These are phyloP conservation scores for Crypturellus undulatus DNA, from an alignment of 2,113 vertebrate species.

Conservation along the genomic window DNA sequence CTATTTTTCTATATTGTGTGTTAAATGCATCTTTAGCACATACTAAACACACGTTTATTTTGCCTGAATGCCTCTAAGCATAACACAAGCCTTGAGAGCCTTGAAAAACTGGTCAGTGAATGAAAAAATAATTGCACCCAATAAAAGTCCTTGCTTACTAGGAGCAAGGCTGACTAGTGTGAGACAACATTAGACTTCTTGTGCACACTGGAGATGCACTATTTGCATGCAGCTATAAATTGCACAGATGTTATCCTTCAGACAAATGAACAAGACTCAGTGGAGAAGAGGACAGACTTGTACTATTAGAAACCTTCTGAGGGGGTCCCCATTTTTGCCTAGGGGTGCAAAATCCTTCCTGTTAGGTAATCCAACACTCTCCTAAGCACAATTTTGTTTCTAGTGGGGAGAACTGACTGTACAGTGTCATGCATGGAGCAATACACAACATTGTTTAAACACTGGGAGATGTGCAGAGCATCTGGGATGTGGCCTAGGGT, in stretches of 20 bases:
- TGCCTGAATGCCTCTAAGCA: background rate
- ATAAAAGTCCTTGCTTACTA: background rate
- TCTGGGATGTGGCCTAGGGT: background rate
- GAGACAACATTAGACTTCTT: background rate
- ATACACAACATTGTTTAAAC: background rate
- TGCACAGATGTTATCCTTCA: background rate
- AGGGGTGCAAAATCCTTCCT: background rate
- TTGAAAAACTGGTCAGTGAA: background rate
- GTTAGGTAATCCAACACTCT: background rate
- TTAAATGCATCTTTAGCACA: background rate
- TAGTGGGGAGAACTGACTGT: background rate
- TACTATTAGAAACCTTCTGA: background rate
- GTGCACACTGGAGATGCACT: background rate
- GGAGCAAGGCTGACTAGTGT: background rate
- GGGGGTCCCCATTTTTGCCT: background rate
- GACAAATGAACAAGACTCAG: background rate
- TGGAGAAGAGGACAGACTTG: background rate
- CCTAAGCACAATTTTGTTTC: background rate
- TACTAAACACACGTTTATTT: background rate
- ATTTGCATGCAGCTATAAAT: background rate
- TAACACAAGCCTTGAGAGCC: background rate
- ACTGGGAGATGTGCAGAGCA: background rate
- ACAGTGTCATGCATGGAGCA: background rate
- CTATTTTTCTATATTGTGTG: background rate
- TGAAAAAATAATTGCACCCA: background rate